These are phyloP conservation scores for Coryphaenoides rupestris DNA, from an alignment of 2,113 vertebrate species.

Conservation along the genomic window DNA sequence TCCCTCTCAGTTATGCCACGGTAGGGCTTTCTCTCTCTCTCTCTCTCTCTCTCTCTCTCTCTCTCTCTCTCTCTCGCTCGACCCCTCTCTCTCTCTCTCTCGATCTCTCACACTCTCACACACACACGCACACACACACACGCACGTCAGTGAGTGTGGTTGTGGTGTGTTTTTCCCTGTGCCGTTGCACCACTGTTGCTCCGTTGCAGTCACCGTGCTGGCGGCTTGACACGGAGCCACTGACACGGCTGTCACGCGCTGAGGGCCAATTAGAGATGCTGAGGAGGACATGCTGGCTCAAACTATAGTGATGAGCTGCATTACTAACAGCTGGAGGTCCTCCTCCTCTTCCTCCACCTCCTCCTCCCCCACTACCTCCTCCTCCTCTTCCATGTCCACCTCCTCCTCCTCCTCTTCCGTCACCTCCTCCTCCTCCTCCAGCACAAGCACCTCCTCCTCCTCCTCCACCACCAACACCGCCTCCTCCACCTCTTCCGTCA, in stretches of 20 bases:
- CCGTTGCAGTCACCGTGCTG: constrained; percentile 48
- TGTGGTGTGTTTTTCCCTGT: constrained; percentile 42
- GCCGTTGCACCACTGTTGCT: constrained; percentile 28
- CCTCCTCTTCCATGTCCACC: no score
- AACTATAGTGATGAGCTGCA: neutral
- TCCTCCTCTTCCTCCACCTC: neutral
- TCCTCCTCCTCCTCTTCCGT: neutral
- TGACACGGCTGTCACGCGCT: constrained; percentile 61
- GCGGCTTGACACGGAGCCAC: constrained; percentile 60
- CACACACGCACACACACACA: no score
- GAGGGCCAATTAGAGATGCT: constrained; percentile 62
- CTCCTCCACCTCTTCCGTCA: no score
- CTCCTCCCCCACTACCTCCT: neutral
- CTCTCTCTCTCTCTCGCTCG: no score
- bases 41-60: no score
- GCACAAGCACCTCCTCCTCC: no score
- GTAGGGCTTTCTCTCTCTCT: constrained; percentile 14
- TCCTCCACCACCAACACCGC: no score
- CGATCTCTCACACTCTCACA: no score
- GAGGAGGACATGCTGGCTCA: constrained; percentile 45
- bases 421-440: no score
- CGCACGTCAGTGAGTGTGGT: constrained; percentile 1
- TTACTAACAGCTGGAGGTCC: constrained; percentile 31
- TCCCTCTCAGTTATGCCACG: constrained; percentile 17
- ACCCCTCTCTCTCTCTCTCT: no score